Evolutionary conservation across 2,113 vertebrate species (phyloP).

Genomic region (Dromaius novaehollandiae): DNA sequence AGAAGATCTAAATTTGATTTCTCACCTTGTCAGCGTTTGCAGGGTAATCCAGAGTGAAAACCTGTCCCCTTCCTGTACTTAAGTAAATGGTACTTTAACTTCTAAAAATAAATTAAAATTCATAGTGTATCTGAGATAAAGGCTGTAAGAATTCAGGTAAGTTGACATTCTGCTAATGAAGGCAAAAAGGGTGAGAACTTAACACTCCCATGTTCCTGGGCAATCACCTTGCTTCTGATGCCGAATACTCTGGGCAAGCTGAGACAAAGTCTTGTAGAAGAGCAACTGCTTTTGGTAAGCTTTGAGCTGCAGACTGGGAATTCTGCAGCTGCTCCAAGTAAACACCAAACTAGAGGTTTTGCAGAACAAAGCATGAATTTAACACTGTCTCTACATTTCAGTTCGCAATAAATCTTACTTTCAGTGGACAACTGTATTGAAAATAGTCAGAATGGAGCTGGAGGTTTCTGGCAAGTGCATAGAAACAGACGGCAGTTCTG

Average conservation of each 20-base stretch:
- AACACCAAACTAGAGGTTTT: not conserved
- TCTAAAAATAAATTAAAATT: not conserved
- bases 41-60: not conserved
- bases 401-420: not conserved
- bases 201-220: not conserved
- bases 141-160: not conserved
- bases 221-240: not conserved
- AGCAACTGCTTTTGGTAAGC: not conserved
- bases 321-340: not conserved
- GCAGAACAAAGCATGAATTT: not conserved
- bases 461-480: not conserved
- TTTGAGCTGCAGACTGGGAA: not conserved
- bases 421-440: not conserved
- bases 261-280: not conserved
- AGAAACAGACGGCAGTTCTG: constrained; percentile 42
- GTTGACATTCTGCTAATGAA: not conserved
- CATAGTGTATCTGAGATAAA: not conserved
- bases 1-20: not conserved
- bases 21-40: not conserved
- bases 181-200: not conserved
- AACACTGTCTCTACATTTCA: not conserved
- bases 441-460: not conserved
- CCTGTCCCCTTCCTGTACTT: not conserved
- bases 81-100: not conserved
- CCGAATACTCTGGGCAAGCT: not conserved